Evolutionary conservation across 2,113 vertebrate genomes (phyloP).

Genomic region (Ictidomys tridecemlineatus): DNA sequence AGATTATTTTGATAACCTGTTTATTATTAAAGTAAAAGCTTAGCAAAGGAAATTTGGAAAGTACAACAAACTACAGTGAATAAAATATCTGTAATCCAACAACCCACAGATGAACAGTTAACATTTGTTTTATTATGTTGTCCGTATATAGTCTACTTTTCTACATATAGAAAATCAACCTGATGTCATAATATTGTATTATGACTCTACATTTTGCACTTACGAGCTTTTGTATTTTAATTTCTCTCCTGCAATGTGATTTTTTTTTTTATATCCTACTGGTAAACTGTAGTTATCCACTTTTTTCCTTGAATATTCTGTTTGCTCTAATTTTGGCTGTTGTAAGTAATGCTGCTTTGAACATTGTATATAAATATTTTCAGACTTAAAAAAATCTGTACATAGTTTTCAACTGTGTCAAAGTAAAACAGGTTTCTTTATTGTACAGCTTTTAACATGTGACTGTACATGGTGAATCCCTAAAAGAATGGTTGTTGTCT

Average conservation of each 20-base stretch:
- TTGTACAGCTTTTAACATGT: not conserved
- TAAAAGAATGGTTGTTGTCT: not conserved
- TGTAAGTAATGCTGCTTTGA: not conserved
- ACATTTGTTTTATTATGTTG: not conserved
- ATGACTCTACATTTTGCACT: not conserved
- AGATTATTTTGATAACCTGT: conserved; percentile 33
- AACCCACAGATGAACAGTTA: not conserved
- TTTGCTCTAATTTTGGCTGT: not conserved
- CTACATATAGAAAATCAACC: not conserved
- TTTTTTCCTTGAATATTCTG: conserved; percentile 30
- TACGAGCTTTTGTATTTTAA: not conserved
- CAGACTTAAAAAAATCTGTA: not conserved
- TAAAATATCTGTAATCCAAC: not conserved
- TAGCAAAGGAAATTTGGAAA: conserved; percentile 8
- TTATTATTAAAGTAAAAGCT: conserved; percentile 44
- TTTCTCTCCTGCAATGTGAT: not conserved
- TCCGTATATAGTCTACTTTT: not conserved
- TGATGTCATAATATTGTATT: not conserved
- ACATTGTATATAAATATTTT: not conserved
- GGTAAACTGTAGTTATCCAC: not conserved
- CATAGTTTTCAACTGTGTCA: not conserved
- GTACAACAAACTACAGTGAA: not conserved
- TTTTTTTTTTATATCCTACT: not conserved
- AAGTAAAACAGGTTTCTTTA: not conserved
- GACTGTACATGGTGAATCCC: not conserved